Conservation (phyloP, 2,113 vertebrate genomes). For the Myxocyprinus asiaticus region DNA sequence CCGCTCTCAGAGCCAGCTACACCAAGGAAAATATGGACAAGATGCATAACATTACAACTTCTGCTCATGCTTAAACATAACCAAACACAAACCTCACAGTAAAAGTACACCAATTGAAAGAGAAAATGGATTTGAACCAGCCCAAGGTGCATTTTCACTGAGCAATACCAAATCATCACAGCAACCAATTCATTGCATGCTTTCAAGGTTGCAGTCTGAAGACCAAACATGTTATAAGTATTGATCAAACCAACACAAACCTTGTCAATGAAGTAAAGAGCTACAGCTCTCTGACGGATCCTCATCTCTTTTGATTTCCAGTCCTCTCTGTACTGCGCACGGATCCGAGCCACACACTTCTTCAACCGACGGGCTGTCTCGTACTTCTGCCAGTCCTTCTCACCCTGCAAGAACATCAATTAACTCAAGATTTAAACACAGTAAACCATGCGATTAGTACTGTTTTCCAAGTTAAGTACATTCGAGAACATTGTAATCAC, state of each 20-base stretch:
- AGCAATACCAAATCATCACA: background rate
- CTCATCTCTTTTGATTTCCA: slow-evolving; percentile 99
- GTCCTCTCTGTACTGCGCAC: slow-evolving; percentile 90
- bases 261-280: slow-evolving; percentile 97
- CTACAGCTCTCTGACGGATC: slow-evolving; percentile 92
- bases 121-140: background rate
- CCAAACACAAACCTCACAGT: background rate
- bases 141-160: slow-evolving; percentile 6
- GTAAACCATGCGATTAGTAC: too few relatives aligned
- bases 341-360: slow-evolving; percentile 91
- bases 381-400: slow-evolving; percentile 98
- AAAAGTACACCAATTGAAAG: background rate
- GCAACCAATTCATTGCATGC: background rate
- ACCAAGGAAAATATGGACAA: slow-evolving; percentile 8
- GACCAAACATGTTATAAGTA: background rate
- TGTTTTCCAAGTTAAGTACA: too few relatives aligned
- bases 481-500: too few relatives aligned
- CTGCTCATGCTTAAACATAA: slow-evolving; percentile 6
- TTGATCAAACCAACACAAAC: slow-evolving; percentile 66
- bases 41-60: slow-evolving; percentile 27
- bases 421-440: too few relatives aligned
- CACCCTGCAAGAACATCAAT: slow-evolving; percentile 77
- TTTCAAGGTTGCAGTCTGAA: slow-evolving; percentile 4
- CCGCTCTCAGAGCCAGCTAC: slow-evolving; percentile 95
- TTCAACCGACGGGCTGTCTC: slow-evolving; percentile 92